These are phyloP conservation scores for Sciurus carolinensis DNA, from an alignment of 2,797 vertebrate species.

Conservation along the genomic window DNA sequence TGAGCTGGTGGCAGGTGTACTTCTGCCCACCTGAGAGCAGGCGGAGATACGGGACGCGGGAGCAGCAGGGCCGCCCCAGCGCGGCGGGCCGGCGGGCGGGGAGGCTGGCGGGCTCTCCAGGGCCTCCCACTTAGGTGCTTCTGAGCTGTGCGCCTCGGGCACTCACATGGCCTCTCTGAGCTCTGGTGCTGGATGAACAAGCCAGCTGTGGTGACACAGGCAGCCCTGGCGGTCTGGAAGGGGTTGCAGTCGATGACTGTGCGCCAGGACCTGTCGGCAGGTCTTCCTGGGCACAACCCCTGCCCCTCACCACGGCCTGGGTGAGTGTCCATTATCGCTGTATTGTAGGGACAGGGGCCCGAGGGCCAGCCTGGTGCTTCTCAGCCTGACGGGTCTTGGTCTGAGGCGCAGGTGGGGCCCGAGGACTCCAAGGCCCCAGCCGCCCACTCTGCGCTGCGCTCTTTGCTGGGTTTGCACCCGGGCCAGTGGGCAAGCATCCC, in stretches of 20 bases:
- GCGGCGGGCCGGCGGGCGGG: no score
- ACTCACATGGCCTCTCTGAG: background rate
- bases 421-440: background rate
- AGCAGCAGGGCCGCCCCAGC: no score
- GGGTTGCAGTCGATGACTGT: accelerated
- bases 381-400: accelerated
- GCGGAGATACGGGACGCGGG: no score
- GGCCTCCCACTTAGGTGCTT: accelerated
- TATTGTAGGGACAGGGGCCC: accelerated
- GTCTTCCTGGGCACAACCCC: accelerated
- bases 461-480: accelerated
- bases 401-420: background rate
- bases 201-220: no score
- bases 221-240: background rate
- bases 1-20: background rate
- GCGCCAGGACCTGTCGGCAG: background rate
- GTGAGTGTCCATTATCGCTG: accelerated
- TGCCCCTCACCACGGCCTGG: accelerated
- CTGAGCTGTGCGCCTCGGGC: accelerated
- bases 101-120: accelerated
- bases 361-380: accelerated
- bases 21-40: background rate
- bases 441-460: accelerated
- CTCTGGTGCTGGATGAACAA: no score
- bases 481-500: accelerated